phyloP scores from a whole-genome alignment of 1,140 invertebrate genomes.

The Lepidotrigona ventralis region DNA sequence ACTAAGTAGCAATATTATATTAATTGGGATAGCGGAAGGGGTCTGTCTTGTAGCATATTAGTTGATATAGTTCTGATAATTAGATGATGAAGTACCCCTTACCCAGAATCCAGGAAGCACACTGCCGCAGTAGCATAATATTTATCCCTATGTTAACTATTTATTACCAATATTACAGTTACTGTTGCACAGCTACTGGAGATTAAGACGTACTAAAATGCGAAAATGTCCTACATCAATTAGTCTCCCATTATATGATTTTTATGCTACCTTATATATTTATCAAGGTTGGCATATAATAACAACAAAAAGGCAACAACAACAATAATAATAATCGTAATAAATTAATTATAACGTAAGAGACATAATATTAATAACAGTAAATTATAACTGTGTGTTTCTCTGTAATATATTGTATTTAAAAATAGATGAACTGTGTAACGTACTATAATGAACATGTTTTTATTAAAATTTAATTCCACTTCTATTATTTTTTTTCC shows the following conservation, averaged over 20 bases:
- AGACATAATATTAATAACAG: slow-evolving; percentile 79
- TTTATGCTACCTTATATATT: slow-evolving; percentile 75
- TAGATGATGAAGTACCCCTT: slow-evolving; percentile 65
- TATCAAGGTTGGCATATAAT: slow-evolving; percentile 73
- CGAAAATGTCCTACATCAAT: slow-evolving; percentile 68
- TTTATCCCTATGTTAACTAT: slow-evolving; percentile 79
- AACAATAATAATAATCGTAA: slow-evolving; percentile 68
- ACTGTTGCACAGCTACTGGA: slow-evolving; percentile 73
- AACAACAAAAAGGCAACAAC: slow-evolving; percentile 66
- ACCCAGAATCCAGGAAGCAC: slow-evolving; percentile 74
- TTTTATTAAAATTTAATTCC: slow-evolving; percentile 67
- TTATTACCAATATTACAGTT: slow-evolving; percentile 76
- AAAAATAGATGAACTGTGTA: slow-evolving; percentile 76
- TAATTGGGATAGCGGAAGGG: slow-evolving; percentile 63
- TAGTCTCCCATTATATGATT: slow-evolving; percentile 75
- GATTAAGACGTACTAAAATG: slow-evolving; percentile 67
- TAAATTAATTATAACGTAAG: slow-evolving; percentile 76
- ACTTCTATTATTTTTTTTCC: slow-evolving; percentile 59
- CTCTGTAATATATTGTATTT: slow-evolving; percentile 80
- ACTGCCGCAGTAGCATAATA: slow-evolving; percentile 79
- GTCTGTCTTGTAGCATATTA: slow-evolving; percentile 67
- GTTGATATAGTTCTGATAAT: slow-evolving; percentile 62
- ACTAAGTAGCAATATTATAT: slow-evolving; percentile 56
- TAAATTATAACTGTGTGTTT: slow-evolving; percentile 80
- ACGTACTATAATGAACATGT: slow-evolving; percentile 66